Evolutionary conservation across 2,113 vertebrate species (phyloP).

Genomic region (Gopherus flavomarginatus): DNA sequence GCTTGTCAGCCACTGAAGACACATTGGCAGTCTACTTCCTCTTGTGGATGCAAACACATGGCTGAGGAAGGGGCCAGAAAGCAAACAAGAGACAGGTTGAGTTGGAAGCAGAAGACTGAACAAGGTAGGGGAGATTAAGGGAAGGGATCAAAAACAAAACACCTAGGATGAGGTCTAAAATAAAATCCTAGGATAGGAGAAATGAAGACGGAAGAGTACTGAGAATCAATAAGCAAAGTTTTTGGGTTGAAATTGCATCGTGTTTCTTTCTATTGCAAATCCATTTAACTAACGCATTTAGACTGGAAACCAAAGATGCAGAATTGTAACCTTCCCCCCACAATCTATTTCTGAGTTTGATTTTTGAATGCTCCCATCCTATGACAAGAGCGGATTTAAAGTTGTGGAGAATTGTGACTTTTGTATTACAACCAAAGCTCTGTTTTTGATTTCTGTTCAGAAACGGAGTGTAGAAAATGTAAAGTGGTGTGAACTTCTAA

Average conservation of each 20-base stretch:
- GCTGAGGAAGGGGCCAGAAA: neutral
- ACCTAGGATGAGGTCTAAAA: accelerated
- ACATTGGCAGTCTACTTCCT: conserved; percentile 4
- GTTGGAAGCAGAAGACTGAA: neutral
- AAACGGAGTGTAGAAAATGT: neutral
- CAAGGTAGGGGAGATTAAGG: neutral
- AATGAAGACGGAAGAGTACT: neutral
- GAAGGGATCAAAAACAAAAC: neutral
- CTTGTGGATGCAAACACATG: neutral
- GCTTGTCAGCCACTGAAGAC: conserved; percentile 4
- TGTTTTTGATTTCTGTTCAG: neutral
- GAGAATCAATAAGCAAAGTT: neutral
- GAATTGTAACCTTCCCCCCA: neutral
- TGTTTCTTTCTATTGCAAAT: neutral
- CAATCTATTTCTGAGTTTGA: neutral
- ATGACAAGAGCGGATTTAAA: neutral
- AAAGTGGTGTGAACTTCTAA: neutral
- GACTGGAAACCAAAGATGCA: neutral
- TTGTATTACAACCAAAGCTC: neutral
- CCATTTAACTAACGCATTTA: neutral
- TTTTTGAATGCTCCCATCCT: neutral
- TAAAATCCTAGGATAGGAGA: neutral
- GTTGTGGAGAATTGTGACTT: accelerated
- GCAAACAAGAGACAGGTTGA: neutral
- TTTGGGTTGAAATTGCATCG: neutral